These are phyloP conservation scores for Ochropleura plecta DNA, from an alignment of 2,888 invertebrate genomes.

Conservation along the genomic window DNA sequence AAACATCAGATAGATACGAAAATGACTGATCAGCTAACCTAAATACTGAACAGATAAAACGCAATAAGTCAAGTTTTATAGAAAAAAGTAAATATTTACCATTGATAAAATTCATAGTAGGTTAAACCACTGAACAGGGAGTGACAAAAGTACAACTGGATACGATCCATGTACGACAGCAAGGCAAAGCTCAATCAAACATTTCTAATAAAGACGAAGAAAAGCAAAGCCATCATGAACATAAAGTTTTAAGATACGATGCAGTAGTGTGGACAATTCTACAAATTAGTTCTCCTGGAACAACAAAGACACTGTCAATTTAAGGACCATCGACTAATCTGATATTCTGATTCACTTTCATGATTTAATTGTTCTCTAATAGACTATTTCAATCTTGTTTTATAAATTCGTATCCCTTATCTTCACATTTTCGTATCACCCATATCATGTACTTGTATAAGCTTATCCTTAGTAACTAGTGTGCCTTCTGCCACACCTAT, in stretches of 20 bases:
- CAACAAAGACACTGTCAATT: background rate
- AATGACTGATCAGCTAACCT: constrained; percentile 59
- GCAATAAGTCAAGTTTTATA: constrained; percentile 60
- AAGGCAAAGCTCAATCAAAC: constrained; percentile 40
- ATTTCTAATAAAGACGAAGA: background rate
- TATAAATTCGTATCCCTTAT: background rate
- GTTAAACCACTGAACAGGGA: constrained; percentile 56
- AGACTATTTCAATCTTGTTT: background rate
- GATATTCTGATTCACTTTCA: background rate
- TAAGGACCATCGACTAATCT: too few species aligned
- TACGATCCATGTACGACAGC: background rate
- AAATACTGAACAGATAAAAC: constrained; percentile 51
- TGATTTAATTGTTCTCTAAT: background rate
- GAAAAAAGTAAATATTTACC: constrained; percentile 64
- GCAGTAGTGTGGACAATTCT: background rate
- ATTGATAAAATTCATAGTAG: constrained; percentile 64
- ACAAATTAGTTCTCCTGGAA: background rate
- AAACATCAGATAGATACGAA: constrained; percentile 45
- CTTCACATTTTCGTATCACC: background rate
- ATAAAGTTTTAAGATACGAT: background rate
- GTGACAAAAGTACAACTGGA: constrained; percentile 24
- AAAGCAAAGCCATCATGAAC: background rate
- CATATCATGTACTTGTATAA: background rate
- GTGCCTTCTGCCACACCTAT: constrained; percentile 31
- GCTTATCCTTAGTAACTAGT: background rate